These are phyloP conservation scores for Trichopria drosophilae DNA, from an alignment of 2,888 invertebrate species.

Conservation along the genomic window DNA sequence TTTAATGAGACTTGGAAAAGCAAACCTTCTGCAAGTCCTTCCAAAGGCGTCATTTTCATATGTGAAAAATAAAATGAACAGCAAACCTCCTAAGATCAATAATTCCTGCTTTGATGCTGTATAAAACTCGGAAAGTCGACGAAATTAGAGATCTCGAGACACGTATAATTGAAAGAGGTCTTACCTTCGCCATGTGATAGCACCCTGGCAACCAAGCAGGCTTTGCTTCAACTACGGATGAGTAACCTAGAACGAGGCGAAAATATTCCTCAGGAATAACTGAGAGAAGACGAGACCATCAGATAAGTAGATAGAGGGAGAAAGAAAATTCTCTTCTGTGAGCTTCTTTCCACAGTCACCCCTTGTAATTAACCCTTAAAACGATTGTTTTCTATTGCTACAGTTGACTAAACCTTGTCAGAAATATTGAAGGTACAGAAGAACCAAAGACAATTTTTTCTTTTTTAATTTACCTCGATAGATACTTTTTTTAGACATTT, in stretches of 20 bases:
- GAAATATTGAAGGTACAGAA: no score
- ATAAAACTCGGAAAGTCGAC: slow-evolving; percentile 8
- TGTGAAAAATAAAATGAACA: no score
- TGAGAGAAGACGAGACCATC: slow-evolving; percentile 15
- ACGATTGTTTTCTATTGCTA: slow-evolving; percentile 41
- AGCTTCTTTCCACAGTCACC: slow-evolving; percentile 34
- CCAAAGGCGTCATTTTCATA: no score
- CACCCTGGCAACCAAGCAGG: slow-evolving; percentile 38
- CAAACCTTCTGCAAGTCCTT: no score
- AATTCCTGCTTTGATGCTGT: slow-evolving; percentile 1
- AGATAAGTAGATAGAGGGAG: slow-evolving; percentile 9
- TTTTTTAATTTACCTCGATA: no score
- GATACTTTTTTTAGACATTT: no score
- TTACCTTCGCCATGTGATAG: slow-evolving; percentile 40
- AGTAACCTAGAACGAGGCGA: slow-evolving; percentile 27
- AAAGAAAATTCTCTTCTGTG: slow-evolving; percentile 19
- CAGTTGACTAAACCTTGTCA: no score
- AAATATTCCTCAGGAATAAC: slow-evolving; percentile 17
- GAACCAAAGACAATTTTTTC: no score
- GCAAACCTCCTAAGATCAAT: no score
- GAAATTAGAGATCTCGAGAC: slow-evolving; percentile 40
- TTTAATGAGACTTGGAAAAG: no score
- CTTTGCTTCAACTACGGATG: slow-evolving; percentile 27
- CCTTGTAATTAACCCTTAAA: slow-evolving; percentile 48
- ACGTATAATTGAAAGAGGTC: slow-evolving; percentile 45